Conservation (phyloP, 2,888 invertebrate genomes). For the Cataglyphis rosenhaueri region DNA sequence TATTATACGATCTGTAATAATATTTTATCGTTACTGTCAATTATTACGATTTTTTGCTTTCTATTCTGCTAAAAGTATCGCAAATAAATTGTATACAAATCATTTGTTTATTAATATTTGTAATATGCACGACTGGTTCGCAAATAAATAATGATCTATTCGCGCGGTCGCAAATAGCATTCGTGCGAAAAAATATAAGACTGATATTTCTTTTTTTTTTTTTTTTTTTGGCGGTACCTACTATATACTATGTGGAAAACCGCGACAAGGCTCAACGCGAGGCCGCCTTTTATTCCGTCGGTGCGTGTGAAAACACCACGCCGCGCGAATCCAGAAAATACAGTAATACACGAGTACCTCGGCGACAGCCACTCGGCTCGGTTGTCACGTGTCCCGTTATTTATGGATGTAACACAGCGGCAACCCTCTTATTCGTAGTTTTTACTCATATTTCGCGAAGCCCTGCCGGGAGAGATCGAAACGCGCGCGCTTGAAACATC, state of each 20-base stretch:
- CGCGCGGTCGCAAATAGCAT: neutral
- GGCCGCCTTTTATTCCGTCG: constrained; percentile 54
- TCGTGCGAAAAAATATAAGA: constrained; percentile 16
- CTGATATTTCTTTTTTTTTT: neutral
- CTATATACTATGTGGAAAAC: constrained; percentile 34
- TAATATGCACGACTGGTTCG: too few relatives aligned
- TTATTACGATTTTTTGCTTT: constrained; percentile 8
- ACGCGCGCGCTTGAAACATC: constrained; percentile 50
- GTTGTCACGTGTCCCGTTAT: constrained; percentile 81
- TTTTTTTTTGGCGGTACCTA: constrained; percentile 26
- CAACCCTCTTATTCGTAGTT: constrained; percentile 82
- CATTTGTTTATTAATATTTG: constrained; percentile 32
- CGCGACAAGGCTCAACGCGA: constrained; percentile 12
- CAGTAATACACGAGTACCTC: constrained; percentile 64
- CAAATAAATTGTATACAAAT: constrained; percentile 4
- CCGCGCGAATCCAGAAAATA: constrained; percentile 59
- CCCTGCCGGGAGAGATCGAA: constrained; percentile 60
- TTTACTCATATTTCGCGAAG: constrained; percentile 79
- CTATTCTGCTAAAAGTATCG: neutral
- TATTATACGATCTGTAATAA: neutral
- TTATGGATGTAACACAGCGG: constrained; percentile 78
- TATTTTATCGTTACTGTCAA: constrained; percentile 17
- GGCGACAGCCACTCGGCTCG: constrained; percentile 67
- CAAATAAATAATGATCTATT: constrained; percentile 23
- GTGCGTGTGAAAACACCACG: constrained; percentile 57